A percentile compares a stretch with the other conserved stretches of the same genome.
Evolutionary conservation across 2,113 vertebrate species (phyloP).

Genomic region (Rhinopomastus cyanomelas): DNA sequence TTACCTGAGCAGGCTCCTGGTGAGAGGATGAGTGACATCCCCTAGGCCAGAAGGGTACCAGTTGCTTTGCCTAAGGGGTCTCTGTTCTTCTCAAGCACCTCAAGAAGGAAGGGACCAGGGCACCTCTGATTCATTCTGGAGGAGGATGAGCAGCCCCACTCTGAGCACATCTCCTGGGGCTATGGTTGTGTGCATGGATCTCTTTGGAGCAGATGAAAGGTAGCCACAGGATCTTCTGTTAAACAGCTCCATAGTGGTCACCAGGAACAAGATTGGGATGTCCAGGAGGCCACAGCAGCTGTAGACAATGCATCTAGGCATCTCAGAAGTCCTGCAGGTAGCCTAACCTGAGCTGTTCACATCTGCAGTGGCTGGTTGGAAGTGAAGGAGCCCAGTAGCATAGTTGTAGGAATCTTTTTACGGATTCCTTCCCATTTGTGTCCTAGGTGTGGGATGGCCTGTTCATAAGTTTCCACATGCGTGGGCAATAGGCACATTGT

Average conservation of each 20-base stretch:
- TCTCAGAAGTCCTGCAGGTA: neutral
- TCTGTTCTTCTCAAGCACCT: neutral
- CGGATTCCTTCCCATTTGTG: neutral
- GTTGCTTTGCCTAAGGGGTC: neutral
- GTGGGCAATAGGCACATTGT: neutral
- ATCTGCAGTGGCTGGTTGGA: neutral
- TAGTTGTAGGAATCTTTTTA: neutral
- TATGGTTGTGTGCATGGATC: neutral
- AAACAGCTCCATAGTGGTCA: neutral
- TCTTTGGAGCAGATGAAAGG: neutral
- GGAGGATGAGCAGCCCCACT: neutral
- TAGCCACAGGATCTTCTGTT: neutral
- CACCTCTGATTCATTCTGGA: neutral
- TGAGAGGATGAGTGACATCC: neutral
- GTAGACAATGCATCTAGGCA: neutral
- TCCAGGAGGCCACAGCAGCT: neutral
- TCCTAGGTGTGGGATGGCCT: neutral
- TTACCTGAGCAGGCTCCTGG: neutral
- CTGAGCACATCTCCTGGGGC: neutral
- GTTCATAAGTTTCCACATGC: neutral
- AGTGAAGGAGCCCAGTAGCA: neutral
- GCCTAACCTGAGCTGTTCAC: neutral
- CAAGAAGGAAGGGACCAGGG: neutral
- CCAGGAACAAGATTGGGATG: neutral
- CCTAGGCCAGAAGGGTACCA: neutral